Evolutionary conservation across 2,888 invertebrate genomes (phyloP).

Genomic region (Dryobotodes eremita): DNA sequence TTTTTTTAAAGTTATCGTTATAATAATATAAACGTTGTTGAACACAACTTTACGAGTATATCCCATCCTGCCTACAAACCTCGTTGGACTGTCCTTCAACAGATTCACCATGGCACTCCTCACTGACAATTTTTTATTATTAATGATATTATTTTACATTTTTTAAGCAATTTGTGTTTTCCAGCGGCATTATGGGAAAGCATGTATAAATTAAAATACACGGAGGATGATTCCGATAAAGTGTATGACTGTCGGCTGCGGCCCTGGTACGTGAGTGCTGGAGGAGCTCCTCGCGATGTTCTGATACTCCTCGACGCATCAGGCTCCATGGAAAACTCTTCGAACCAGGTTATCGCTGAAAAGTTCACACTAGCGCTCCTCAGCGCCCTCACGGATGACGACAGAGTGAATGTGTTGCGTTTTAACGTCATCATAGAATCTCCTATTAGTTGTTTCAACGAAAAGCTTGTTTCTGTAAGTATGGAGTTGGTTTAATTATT

Average conservation of each 20-base stretch:
- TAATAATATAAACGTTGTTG: not conserved
- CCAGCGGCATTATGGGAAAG: constrained; percentile 85
- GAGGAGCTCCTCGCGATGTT: constrained; percentile 85
- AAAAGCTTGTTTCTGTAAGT: constrained; percentile 85
- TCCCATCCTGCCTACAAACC: not conserved
- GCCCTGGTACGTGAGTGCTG: constrained; percentile 87
- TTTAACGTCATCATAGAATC: constrained; percentile 83
- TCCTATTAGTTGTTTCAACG: constrained; percentile 84
- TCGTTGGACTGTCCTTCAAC: not conserved
- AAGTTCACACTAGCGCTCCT: constrained; percentile 83
- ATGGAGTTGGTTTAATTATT: not conserved
- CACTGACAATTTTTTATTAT: not conserved
- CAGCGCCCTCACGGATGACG: constrained; percentile 87
- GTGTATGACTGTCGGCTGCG: constrained; percentile 86
- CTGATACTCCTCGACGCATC: constrained; percentile 86
- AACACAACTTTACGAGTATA: not conserved
- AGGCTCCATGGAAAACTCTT: constrained; percentile 86
- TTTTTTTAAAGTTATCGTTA: not conserved
- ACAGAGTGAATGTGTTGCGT: constrained; percentile 85
- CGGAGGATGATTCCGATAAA: constrained; percentile 74
- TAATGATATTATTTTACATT: not conserved
- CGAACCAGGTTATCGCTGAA: constrained; percentile 80
- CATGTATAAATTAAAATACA: constrained; percentile 79
- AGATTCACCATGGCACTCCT: not conserved
- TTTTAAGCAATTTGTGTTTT: constrained; percentile 9